These are phyloP conservation scores for Scaptomyza parva DNA, from an alignment of 2,888 invertebrate species.

Conservation along the genomic window DNA sequence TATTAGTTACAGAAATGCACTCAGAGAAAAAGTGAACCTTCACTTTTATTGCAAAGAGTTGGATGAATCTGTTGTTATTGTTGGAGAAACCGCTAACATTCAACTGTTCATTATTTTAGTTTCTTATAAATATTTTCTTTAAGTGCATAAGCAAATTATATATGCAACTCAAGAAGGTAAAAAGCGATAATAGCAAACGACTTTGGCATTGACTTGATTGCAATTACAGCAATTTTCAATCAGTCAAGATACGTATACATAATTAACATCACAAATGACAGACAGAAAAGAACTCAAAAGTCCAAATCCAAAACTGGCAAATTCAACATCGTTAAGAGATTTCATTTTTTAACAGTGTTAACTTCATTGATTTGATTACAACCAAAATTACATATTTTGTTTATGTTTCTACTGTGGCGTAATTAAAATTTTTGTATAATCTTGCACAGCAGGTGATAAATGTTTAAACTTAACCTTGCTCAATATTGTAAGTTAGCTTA, in stretches of 20 bases:
- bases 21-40: no score
- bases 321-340: constrained; percentile 2
- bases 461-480: constrained; percentile 17
- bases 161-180: constrained; percentile 40
- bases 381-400: constrained; percentile 13
- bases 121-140: no score
- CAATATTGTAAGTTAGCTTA: constrained; percentile 15
- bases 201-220: constrained; percentile 70
- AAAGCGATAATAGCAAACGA: constrained; percentile 58
- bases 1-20: constrained; percentile 31
- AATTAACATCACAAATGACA: constrained; percentile 16
- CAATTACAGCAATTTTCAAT: constrained; percentile 63
- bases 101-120: no score
- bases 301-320: constrained; percentile 1
- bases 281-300: constrained; percentile 5
- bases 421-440: constrained; percentile 7
- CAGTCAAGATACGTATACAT: constrained; percentile 25
- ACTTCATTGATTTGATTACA: constrained; percentile 48
- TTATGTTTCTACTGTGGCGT: constrained; percentile 3
- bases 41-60: no score
- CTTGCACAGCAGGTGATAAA: constrained; percentile 27
- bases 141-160: constrained; percentile 47
- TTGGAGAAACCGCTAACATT: no score
- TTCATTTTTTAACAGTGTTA: constrained; percentile 27
- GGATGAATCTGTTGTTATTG: no score